Evolutionary conservation across 2,797 vertebrate species (phyloP).

Genomic region (Acipenser ruthenus): DNA sequence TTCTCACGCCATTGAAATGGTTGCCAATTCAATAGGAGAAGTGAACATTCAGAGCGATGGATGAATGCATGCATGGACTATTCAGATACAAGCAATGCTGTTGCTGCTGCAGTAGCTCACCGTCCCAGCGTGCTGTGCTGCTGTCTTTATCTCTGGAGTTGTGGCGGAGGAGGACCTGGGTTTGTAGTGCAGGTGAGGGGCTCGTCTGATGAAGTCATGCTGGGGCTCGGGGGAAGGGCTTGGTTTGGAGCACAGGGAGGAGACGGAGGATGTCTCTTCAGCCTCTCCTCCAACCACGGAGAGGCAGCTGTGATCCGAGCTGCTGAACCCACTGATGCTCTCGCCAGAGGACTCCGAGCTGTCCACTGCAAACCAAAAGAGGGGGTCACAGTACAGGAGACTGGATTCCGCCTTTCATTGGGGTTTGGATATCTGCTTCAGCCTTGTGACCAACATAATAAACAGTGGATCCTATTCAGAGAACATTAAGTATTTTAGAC

Average conservation of each 20-base stretch:
- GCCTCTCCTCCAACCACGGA: slow-evolving; percentile 46
- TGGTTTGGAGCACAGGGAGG: slow-evolving; percentile 3
- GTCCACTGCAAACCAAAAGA: slow-evolving; percentile 44
- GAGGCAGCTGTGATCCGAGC: slow-evolving; percentile 53
- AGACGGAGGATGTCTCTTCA: slow-evolving; percentile 42
- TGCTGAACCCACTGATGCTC: slow-evolving; percentile 66
- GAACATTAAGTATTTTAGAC: no score
- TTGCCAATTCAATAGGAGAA: no score
- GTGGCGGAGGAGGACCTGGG: slow-evolving; percentile 4
- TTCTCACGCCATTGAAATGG: no score
- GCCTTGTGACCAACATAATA: no score
- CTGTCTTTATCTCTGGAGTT: slow-evolving; percentile 26
- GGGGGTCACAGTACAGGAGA: background rate
- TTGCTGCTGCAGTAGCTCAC: slow-evolving; percentile 25
- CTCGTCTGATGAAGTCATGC: slow-evolving; percentile 2
- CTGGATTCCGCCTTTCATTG: background rate
- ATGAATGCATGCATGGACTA: no score
- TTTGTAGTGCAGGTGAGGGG: slow-evolving; percentile 31
- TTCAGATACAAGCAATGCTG: slow-evolving; percentile 15
- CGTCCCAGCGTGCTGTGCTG: slow-evolving; percentile 32
- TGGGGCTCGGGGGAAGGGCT: background rate
- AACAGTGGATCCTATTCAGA: no score
- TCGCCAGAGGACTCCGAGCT: slow-evolving; percentile 66
- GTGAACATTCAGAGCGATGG: no score
- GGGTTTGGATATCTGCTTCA: no score